phyloP scores from a whole-genome alignment of 2,888 invertebrate genomes.

The Sminthurinus aureus region DNA sequence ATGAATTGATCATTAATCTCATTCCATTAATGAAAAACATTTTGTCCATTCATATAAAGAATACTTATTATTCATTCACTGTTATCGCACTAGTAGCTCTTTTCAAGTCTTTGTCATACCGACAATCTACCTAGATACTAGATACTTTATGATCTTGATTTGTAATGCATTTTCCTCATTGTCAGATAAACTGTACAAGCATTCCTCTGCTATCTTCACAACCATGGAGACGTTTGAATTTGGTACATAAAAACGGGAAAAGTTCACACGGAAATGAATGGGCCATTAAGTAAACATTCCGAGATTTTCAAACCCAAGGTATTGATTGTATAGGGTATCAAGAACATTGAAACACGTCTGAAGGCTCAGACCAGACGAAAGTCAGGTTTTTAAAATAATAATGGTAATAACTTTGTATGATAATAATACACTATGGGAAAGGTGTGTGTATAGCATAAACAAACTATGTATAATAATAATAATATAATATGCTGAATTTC shows the following conservation, averaged over 20 bases:
- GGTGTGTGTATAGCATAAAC: not conserved
- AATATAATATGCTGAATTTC: not conserved
- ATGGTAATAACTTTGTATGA: too few species aligned
- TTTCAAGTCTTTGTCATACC: not conserved
- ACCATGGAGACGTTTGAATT: not conserved
- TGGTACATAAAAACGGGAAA: not conserved
- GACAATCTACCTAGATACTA: not conserved
- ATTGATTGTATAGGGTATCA: too few species aligned
- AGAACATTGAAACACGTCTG: not conserved
- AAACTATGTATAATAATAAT: not conserved
- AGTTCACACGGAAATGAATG: slow-evolving; percentile 39
- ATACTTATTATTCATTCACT: too few species aligned
- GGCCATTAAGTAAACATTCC: slow-evolving; percentile 33
- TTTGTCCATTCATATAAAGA: too few species aligned
- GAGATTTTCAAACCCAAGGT: not conserved
- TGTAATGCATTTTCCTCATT: too few species aligned
- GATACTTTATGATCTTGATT: not conserved
- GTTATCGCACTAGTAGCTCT: too few species aligned
- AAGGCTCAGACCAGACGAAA: too few species aligned
- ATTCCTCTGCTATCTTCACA: too few species aligned
- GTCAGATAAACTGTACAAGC: too few species aligned
- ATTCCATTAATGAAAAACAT: too few species aligned
- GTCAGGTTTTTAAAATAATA: too few species aligned
- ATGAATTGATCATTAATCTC: too few species aligned
- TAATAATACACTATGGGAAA: not conserved